Conservation (phyloP, 2,113 vertebrate genomes). For the Steatornis caripensis region DNA sequence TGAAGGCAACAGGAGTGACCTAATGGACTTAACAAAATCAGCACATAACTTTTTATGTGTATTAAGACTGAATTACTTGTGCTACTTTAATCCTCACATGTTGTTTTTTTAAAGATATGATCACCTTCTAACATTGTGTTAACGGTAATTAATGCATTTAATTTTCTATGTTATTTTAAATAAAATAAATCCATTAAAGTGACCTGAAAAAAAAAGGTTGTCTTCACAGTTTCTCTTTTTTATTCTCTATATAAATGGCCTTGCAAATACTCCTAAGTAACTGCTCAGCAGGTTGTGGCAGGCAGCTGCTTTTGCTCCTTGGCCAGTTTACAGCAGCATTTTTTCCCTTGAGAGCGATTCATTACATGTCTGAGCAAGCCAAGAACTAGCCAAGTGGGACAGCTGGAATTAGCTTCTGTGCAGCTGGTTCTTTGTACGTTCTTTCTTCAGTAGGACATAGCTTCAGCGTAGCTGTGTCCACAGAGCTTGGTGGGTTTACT, state of each 20-base stretch:
- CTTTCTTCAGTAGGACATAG: neutral
- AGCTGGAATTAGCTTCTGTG: neutral
- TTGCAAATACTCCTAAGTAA: neutral
- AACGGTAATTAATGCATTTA: neutral
- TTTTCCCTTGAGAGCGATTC: neutral
- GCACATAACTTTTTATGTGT: neutral
- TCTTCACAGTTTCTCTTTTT: neutral
- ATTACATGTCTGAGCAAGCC: neutral
- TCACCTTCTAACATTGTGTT: neutral
- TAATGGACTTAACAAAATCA: neutral
- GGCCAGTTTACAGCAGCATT: neutral
- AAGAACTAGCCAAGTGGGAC: neutral
- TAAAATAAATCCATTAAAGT: neutral
- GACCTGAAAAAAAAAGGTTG: neutral
- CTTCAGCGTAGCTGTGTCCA: neutral
- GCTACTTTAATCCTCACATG: neutral
- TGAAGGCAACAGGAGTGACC: neutral
- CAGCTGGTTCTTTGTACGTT: neutral
- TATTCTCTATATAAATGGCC: neutral
- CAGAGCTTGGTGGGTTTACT: accelerated
- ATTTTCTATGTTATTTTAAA: neutral
- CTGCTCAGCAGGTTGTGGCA: neutral
- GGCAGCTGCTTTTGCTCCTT: neutral
- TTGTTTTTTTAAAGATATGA: neutral
- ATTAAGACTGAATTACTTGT: neutral